Base-by-base conservation (phyloP, 2,888 invertebrate genomes). In the Agonopterix heracliana region DNA sequence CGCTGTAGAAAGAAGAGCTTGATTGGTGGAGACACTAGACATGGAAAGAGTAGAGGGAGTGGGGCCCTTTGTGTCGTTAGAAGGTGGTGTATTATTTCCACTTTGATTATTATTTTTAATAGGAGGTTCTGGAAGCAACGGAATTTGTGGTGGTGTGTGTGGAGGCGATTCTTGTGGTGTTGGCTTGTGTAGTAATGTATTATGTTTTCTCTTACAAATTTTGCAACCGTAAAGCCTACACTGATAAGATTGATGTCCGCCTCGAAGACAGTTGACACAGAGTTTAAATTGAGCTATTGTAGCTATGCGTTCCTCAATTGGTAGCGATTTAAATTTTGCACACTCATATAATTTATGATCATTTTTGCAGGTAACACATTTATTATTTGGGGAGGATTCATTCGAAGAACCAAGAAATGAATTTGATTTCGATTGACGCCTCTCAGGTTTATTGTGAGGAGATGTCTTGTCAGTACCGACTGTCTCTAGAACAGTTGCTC, bases 401-500 rank as follows among this genome's bases (percentile, higher is more conserved):
- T 10, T n/a, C 8, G 45, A 41, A 10, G 44, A 41, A 41, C 34
- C 40, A 26, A 26, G 26, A 36, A 49, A 45, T n/a, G 48, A 41
- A n/a, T 41, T 41, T 1, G 35, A 10, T 45, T 49, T 44, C 9
- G n/a, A 3, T n/a, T 41, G 7, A 14, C 11, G 40, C 3, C n/a
- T 9, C 9, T 3, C 36, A 12, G 3, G 4, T 35, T 43, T n/a
- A 26, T 48, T 44, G 9, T 17, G 14, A n/a, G 12, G 10, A n/a
- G 50, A 55, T 34, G 26, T 48, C 34, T 44, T 40, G 2, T 41
- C 40, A 17, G 49, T 41, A 11, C 49, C 9, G 8, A n/a, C n/a
- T n/a, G 51, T 54, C 41, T 54, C 52, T 40, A 52, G 44, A 35
- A 54, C 41, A 2, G n/a, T 34, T 26, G 54, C 52, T 10, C 52